phyloP scores from a whole-genome alignment of 2,797 vertebrate genomes.

The Parauchenoglanis ngamensis region DNA sequence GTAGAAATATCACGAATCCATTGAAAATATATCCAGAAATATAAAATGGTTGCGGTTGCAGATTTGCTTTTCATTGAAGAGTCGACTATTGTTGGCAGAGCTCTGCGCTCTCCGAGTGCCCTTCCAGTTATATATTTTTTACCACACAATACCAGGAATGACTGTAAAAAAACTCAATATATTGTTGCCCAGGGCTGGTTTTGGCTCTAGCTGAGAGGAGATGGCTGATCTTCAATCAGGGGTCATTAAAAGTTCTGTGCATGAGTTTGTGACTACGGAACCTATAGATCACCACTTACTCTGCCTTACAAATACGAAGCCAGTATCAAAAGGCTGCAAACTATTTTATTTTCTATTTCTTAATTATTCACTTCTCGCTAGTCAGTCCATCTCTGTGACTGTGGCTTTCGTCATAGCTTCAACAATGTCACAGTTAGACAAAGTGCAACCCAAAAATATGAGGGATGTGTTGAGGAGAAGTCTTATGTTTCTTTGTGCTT shows the following conservation, averaged over 20 bases:
- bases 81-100: no score
- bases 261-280: neutral
- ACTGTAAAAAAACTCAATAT: neutral
- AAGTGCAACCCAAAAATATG: neutral
- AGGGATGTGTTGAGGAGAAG: neutral
- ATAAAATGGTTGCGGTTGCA: no score
- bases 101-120: no score
- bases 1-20: no score
- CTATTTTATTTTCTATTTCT: neutral
- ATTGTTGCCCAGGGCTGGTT: neutral
- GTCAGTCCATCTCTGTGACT: neutral
- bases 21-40: no score
- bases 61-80: no score
- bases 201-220: neutral
- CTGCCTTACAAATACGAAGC: neutral
- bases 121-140: neutral
- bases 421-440: neutral
- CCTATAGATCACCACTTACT: neutral
- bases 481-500: neutral
- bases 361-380: neutral
- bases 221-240: neutral
- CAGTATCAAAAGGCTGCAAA: neutral
- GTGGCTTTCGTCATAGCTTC: neutral
- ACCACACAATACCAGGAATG: neutral
- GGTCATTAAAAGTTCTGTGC: neutral